Base-by-base conservation (phyloP, 2,888 invertebrate species). In the Epinotia ramella region DNA sequence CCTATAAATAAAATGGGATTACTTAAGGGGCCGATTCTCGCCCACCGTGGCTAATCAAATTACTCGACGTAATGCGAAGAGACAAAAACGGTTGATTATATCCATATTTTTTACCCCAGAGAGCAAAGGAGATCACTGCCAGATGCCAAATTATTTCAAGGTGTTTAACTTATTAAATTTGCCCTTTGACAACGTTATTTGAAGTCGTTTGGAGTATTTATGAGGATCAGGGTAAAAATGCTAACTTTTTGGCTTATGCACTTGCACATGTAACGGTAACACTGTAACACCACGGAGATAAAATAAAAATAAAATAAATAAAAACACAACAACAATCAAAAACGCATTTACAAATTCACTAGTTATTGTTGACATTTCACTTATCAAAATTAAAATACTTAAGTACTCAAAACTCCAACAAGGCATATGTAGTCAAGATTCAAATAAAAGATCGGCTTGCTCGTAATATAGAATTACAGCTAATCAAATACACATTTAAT, bases 81-180 rank as follows among this genome's bases (percentile, higher is more conserved):
- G 91, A 90, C 90, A 92, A 92, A 91, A 92, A 91, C 86, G 89
- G 84, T 86, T 91, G 92, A 93, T 92, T 92, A 90, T 91, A 87
- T 88, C 80, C 84, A 83, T 85, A 86, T 86, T 88, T 83, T 88
- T 88, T 88, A 78, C 87, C 87, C 88, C 77, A 81, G 86, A 86
- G 89, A 86, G 82, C 84, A 84, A 85, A 85, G 86, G 86, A 71
- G 87, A 90, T 88, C 88, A 86, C 84, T 87, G 87, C 86, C 86
- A 86, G 84, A 83, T 86, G 82, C 79, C 78, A 81, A 86, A 84
- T 84, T 85, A 84, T 82, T 82, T 83, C 59, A 73, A 77, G 76
- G 73, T 70, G 67, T 77, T 69, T 53, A 68, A 60, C 60, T 75
- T 71, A 71, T 75, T 75, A 70, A 70, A 70, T 66, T 69, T 65